Evolutionary conservation across 2,113 vertebrate genomes (phyloP).

Genomic region (Neolamprologus devosi): DNA sequence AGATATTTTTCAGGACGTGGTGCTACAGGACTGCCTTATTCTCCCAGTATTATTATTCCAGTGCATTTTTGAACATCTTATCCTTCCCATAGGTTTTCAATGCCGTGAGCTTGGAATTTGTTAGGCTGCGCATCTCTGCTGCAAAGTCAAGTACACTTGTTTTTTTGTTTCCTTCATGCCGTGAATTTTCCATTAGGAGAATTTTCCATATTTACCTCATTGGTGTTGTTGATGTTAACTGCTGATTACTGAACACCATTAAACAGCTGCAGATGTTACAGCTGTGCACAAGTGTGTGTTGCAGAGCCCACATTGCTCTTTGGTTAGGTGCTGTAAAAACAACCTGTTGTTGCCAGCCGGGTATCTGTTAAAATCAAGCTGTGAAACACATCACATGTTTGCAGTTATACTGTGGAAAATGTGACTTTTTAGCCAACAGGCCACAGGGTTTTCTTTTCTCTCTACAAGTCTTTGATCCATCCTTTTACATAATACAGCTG

Average conservation of each 20-base stretch:
- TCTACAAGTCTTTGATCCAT: not conserved
- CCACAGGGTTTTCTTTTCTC: not conserved
- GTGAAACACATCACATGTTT: not conserved
- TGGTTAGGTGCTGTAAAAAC: not conserved
- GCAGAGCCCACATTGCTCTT: not conserved
- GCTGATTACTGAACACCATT: conserved; percentile 30
- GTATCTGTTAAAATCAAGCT: not conserved
- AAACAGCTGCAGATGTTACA: conserved; percentile 51
- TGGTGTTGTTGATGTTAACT: conserved; percentile 26
- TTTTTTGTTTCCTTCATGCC: conserved; percentile 10
- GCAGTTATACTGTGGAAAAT: not conserved
- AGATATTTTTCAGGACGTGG: not conserved
- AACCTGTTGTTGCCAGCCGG: not conserved
- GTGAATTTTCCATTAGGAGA: conserved; percentile 56
- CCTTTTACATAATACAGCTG: not conserved
- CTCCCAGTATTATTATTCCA: not conserved
- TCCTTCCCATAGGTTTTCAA: not conserved
- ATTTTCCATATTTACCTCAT: conserved; percentile 58
- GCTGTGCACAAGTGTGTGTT: not conserved
- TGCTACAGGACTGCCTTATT: not conserved
- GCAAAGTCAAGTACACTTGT: not conserved
- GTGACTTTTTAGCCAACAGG: not conserved
- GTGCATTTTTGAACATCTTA: not conserved
- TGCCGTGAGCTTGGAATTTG: not conserved
- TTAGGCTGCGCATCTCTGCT: not conserved